Base-by-base conservation (phyloP, 2,888 invertebrate species). In the Empis stercorea region DNA sequence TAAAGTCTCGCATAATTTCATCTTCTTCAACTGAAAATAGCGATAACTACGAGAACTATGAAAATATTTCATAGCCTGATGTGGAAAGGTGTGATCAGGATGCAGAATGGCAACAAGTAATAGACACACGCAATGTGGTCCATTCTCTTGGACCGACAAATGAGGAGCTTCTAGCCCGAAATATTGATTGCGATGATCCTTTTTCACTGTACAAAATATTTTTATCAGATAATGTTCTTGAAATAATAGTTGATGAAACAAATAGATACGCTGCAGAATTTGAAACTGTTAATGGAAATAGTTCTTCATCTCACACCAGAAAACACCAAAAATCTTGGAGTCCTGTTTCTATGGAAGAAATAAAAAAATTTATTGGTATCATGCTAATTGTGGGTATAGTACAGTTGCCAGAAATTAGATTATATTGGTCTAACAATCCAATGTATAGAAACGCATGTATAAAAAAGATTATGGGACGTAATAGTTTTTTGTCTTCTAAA, bases 151-250 rank as follows among this genome's bases (percentile, higher is more conserved):
- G 9, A 27, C 23, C 23, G 23, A 27, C 23, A 41, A n/a, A 41
- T 13, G 73, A 73, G 59, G 59, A 65, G 52, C 60, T 73, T 68
- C 71, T 73, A 51, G 6, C 38, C 38, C 71, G 70, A 41, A 73
- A 73, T 56, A 73, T 73, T 73, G 73, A 73, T 27, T 41, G 41
- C 42, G 43, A 50, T 47, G 51, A 51, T 41, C 51, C 48, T 48
- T 15, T 44, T 51, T 36, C 49, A 34, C 47, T 50, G 40, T 53
- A 50, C 44, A 51, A 47, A 43, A 30, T 52, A 45, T 52, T 52
- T 44, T 45, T 51, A 41, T 52, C 48, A 17, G 50, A 51, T 47
- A 38, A 51, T 30, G 49, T 53, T 44, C 17, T 51, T 44, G 46
- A 53, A 27, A 51, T 48, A 44, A 54, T 51, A 37, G 50, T 51